Evolutionary conservation across 1,140 invertebrate species (phyloP).

Genomic region (Aphaenogaster floridana): DNA sequence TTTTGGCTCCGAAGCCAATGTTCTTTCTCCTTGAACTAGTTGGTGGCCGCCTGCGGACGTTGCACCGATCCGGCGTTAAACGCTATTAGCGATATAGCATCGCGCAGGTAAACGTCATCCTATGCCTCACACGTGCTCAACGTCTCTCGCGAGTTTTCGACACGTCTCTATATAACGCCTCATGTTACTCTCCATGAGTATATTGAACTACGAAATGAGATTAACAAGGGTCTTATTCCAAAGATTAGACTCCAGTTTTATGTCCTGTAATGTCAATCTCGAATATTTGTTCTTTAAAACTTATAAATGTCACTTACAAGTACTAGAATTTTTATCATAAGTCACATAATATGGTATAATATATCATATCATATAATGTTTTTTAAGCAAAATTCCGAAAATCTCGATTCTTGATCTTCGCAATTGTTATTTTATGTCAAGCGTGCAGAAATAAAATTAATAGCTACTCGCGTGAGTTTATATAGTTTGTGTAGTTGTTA

Average conservation of each 20-base stretch:
- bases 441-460: not conserved
- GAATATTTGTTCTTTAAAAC: not conserved
- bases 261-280: not conserved
- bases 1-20: slow-evolving; percentile 78
- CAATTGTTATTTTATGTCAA: not conserved
- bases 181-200: not conserved
- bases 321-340: not conserved
- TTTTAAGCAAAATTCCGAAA: not conserved
- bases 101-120: slow-evolving; percentile 49
- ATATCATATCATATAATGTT: not conserved
- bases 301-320: not conserved
- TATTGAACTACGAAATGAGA: not conserved
- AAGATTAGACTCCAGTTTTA: no score
- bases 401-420: not conserved
- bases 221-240: not conserved
- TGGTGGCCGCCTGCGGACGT: slow-evolving; percentile 77
- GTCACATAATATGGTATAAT: not conserved
- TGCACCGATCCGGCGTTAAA: slow-evolving; percentile 73
- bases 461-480: not conserved
- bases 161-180: slow-evolving; percentile 9
- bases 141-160: slow-evolving; percentile 38
- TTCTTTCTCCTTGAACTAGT: slow-evolving; percentile 80
- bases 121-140: slow-evolving; percentile 46
- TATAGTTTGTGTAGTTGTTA: slow-evolving; percentile 32
- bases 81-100: slow-evolving; percentile 68